Evolutionary conservation across 1,140 invertebrate genomes (phyloP).

Genomic region (Anastrepha ludens): DNA sequence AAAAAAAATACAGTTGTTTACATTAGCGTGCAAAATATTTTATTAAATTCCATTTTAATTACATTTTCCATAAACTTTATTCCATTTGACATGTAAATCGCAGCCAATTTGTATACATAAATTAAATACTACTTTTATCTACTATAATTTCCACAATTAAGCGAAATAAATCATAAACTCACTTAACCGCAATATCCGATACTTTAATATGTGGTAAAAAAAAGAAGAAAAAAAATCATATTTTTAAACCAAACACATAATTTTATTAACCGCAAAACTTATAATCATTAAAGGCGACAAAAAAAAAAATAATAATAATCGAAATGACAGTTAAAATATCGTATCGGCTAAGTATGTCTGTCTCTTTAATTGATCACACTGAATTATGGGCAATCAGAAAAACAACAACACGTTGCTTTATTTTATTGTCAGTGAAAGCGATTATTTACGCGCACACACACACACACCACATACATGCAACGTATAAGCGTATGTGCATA

Average conservation of each 20-base stretch:
- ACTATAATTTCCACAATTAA: conserved; percentile 29
- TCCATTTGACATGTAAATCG: background rate
- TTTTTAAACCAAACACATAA: background rate
- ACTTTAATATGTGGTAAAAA: background rate
- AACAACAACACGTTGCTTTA: conserved; percentile 33
- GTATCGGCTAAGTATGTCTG: background rate
- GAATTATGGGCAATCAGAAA: conserved; percentile 5
- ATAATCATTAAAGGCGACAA: background rate
- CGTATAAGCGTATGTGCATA: background rate
- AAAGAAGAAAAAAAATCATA: background rate
- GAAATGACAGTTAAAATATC: conserved; percentile 18
- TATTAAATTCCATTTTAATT: no score
- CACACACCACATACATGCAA: background rate
- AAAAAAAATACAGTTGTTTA: no score
- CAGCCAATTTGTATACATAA: background rate
- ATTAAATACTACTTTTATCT: background rate
- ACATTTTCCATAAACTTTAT: background rate
- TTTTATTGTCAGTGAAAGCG: conserved; percentile 25
- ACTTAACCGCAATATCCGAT: conserved; percentile 12
- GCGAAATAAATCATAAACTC: conserved; percentile 25
- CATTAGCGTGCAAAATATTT: no score
- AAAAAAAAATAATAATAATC: background rate
- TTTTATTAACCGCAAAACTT: background rate
- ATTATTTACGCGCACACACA: background rate
- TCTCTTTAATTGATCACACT: conserved; percentile 3